phyloP scores from a whole-genome alignment of 2,113 vertebrate species.

The Acrocephalus arundinaceus region DNA sequence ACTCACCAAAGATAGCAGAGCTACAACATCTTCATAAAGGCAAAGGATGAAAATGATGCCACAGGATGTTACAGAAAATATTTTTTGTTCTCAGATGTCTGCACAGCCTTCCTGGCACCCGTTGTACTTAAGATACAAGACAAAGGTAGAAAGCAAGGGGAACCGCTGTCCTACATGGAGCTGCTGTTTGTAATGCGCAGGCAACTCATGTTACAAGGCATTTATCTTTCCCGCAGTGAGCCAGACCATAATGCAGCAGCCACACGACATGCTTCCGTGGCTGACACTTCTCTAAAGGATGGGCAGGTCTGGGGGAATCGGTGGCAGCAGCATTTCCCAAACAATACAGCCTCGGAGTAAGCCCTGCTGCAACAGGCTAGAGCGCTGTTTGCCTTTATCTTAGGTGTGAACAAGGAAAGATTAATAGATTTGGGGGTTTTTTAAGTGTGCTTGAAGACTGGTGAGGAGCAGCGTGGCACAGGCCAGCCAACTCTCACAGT shows the following conservation, averaged over 20 bases:
- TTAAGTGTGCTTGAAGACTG: not conserved
- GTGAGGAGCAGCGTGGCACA: not conserved
- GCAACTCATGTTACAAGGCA: not conserved
- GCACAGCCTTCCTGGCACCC: not conserved
- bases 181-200: not conserved
- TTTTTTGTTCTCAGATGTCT: conserved; percentile 47
- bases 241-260: conserved; percentile 28
- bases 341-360: not conserved
- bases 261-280: not conserved
- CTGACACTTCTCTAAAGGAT: conserved; percentile 36
- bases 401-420: not conserved
- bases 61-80: conserved; percentile 30
- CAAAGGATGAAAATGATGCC: conserved; percentile 57
- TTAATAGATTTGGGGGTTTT: not conserved
- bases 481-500: not conserved
- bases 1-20: conserved; percentile 33
- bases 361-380: not conserved
- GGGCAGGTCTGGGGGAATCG: conserved; percentile 10
- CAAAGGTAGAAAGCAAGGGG: conserved; percentile 12
- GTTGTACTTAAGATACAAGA: conserved; percentile 8
- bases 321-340: conserved; percentile 16
- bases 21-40: conserved; percentile 45
- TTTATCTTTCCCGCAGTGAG: conserved; percentile 25
- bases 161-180: not conserved
- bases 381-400: not conserved